Evolutionary conservation across 2,888 invertebrate genomes (phyloP), one percentile per base, ranked within the genome.

Genomic region (Aphodius sticticus): DNA sequence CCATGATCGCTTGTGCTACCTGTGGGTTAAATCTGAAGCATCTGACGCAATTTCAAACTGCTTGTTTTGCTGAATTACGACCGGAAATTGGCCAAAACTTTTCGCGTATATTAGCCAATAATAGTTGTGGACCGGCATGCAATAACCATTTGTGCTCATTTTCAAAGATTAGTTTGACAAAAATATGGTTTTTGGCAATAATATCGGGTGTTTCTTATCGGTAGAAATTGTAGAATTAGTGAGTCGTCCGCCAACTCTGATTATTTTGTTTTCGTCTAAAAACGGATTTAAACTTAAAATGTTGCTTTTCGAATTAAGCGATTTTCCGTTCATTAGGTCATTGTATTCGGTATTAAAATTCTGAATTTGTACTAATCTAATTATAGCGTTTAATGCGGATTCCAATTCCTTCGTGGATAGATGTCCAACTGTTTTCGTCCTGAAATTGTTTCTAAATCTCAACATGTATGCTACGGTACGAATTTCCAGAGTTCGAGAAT

Each of bases 211-310:
- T 72, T 81, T 80, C 71, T 79, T 76, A 9, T 83, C 79, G 26
- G 53, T 80, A 6, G 69, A 16, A 16, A 81, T 76, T 2, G 76
- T 69, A 1, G 82, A 79, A 79, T 81, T 70, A 15, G 76, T 4
- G 12, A 84, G 69, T 77, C 84, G 70, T 6, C 83, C 84, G 6
- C 83, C 84, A 4, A 84, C 83, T 70, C 83, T 70, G n/a, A 83
- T 7, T 14, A 84, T 14, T n/a, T 77, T 77, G 6, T 72, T 26
- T 0, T 74, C 16, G 70, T 84, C 82, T 3, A 84, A 6, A 78
- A 82, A 83, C 53, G 81, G 81, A 70, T 37, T 26, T 7, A 80
- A 69, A 12, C 1, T 16, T n/a, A 38, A 16, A 16, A 82, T 14
- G 15, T 14, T 71, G 53, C 76, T 79, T 38, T 76, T 71, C 6